Conservation (phyloP, 2,113 vertebrate species). For the Microtus pennsylvanicus region DNA sequence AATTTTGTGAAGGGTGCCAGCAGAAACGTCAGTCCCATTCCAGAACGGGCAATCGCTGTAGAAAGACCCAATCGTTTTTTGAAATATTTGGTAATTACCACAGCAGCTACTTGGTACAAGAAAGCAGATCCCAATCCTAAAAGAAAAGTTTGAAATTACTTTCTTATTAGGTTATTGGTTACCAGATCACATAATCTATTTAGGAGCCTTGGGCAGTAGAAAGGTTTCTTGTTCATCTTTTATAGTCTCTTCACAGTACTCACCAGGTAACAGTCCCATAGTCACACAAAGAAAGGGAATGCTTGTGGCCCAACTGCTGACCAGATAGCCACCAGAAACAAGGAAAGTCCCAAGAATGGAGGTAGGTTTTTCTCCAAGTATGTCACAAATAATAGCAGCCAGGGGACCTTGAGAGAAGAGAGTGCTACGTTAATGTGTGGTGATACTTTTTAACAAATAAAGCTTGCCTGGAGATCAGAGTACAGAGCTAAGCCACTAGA, state of each 20-base stretch:
- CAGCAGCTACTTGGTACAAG: constrained; percentile 92
- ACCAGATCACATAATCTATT: background rate
- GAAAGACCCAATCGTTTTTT: constrained; percentile 89
- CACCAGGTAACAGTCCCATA: constrained; percentile 94
- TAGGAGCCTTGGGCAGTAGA: background rate
- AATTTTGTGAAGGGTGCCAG: constrained; percentile 94
- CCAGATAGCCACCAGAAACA: constrained; percentile 90
- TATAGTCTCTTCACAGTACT: constrained; percentile 76
- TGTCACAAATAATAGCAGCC: constrained; percentile 88
- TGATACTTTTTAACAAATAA: too few species aligned
- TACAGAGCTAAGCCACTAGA: too few species aligned
- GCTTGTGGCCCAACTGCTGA: constrained; percentile 91
- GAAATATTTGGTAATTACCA: constrained; percentile 92
- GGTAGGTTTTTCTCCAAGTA: constrained; percentile 88
- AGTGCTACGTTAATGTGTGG: background rate
- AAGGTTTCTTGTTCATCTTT: background rate
- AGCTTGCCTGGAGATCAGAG: too few species aligned
- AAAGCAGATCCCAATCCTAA: constrained; percentile 93
- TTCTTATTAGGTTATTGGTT: background rate
- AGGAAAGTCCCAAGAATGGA: constrained; percentile 90
- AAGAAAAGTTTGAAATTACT: constrained; percentile 41
- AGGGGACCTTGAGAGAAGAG: constrained; percentile 88
- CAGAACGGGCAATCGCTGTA: constrained; percentile 92
- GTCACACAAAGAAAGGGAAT: constrained; percentile 94
- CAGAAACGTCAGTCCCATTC: constrained; percentile 95